Base-by-base conservation (phyloP, 2,888 invertebrate species). In the Orthosia incerta region DNA sequence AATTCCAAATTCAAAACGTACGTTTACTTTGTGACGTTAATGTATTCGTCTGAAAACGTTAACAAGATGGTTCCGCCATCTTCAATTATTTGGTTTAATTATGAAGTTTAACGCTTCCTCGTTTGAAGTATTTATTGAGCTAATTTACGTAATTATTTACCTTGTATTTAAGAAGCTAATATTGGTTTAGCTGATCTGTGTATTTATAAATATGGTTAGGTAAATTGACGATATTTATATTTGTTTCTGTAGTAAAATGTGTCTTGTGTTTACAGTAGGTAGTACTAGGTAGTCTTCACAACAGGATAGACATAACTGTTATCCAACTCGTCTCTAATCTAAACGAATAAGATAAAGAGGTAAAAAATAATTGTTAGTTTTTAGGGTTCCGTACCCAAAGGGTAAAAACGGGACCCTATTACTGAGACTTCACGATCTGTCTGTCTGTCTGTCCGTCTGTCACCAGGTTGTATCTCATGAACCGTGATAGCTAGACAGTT, bases 1-100 rank as follows among this genome's bases (percentile, higher is more conserved):
- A 50, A 61, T 64, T 66, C 63, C 15, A 64, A 64, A 39, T 60
- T 68, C 20, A 64, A 72, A 76, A 60, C 48, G 15, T 46, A 20
- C 20, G 2, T 46, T 26, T 45, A 23, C 55, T 16, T 55, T 12
- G 13, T 57, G 53, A 57, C 51, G 48, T 26, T 59, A 26, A 64
- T 60, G 71, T 48, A 59, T 67, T 71, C 77, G 62, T 55, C 16
- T 48, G 18, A 20, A 65, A 69, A 62, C 26, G 23, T 20, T 26
- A 20, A 62, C 46, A 61, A 76, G 23, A 50, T 12, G 31, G 56
- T 18, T 63, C 15, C 3, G 46, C 53, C 48, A 63, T 31, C n/a
- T 20, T n/a, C 12, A 53, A 59, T 53, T 18, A 46, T 18, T 15
- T 20, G 46, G 57, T 53, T 50, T 31, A 70, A 72, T 61, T 48